Evolutionary conservation across 92 coral and sea anemone species (phyloP), one percentile per base, ranked within the genome.

Genomic region (Meandrina meandrites): DNA sequence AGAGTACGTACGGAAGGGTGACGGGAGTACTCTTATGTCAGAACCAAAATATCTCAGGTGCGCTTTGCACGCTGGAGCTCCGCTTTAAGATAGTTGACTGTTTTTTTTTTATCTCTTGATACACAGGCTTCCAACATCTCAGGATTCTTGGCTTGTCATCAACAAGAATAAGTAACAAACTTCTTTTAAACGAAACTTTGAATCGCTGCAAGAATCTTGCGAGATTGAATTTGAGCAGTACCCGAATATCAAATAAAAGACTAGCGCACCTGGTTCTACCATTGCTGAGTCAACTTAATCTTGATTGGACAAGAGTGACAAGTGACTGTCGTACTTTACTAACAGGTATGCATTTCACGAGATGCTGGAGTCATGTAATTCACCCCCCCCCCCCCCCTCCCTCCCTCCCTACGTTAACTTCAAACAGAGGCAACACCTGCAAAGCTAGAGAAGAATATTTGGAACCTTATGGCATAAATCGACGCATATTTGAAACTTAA

Each of bases 291-390:
- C 94, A 90, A 45, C 84, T 96, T 27, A 96, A 96, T 84, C 90
- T 96, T 45, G 98, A 96, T 86, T 96, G 98, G 98, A 96, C 96
- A 34, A 81, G 94, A 89, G 96, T 95, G 28, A 90, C 96, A 8
- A 82, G 92, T 14, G 96, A 95, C 85, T 96, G 98, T 67, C 90
- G 47, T 16, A 75, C 90, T 50, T 62, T 96, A 10, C 89, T 96
- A 37, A 89, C 91, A 88, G 98, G 98, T 96, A 76, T 17, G 12
- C 3, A 47, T 60, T 37, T 68, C 8, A 35, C 34, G 22, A 68
- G 58, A 22, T 75, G 78, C 2, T 19, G 40, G 37, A 40, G 47
- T 48, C 12, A 48, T 13, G 53, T 13, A 48, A 48, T n/a, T n/a
- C n/a, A n/a, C n/a, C n/a, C n/a, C n/a, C n/a, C n/a, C n/a, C n/a